Evolutionary conservation across 1,140 invertebrate species (phyloP), one percentile per base, ranked within the genome.

Genomic region (Sarcophaga peregrina): DNA sequence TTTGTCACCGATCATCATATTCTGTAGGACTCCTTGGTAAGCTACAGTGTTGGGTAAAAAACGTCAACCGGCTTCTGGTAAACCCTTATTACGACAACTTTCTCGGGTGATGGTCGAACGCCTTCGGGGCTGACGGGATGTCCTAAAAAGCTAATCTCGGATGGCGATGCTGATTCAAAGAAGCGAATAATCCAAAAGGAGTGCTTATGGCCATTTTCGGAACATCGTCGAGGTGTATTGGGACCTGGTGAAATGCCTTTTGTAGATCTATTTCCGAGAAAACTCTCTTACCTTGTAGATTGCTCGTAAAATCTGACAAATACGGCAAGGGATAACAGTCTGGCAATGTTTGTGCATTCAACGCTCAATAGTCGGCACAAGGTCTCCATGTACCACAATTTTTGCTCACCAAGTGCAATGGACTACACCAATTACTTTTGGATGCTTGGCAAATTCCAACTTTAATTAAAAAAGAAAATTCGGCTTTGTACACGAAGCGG

Each of bases 161-260:
- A 25, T 82, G 10, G 0, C 76, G 10, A 83, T 91, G 90, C 80
- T 90, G 85, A 47, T 87, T 84, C 13, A 83, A 80, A 20, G 82
- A 80, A 73, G 76, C 46, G n/a, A 9, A 54, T 4, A 78, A 78
- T 6, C 45, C 75, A 50, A 47, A 72, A 8, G 72, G 72, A 37
- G 1, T 25, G 13, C 25, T 10, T 37, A 82, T 73, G 5, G 8
- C 62, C 13, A 15, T 20, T 72, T 82, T 72, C 4, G 62, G 11
- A 50, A 72, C 37, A 15, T 73, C 25, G 13, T 72, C 58, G n/a
- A n/a, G n/a, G n/a, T n/a, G n/a, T n/a, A n/a, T n/a, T n/a, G n/a
- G n/a, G n/a, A n/a, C n/a, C n/a, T n/a, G n/a, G n/a, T n/a, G n/a
- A n/a, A n/a, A n/a, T n/a, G n/a, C n/a, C n/a, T n/a, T n/a, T n/a